These are phyloP conservation scores for Capreolus pygargus DNA, from an alignment of 2,113 vertebrate species.

Conservation along the genomic window DNA sequence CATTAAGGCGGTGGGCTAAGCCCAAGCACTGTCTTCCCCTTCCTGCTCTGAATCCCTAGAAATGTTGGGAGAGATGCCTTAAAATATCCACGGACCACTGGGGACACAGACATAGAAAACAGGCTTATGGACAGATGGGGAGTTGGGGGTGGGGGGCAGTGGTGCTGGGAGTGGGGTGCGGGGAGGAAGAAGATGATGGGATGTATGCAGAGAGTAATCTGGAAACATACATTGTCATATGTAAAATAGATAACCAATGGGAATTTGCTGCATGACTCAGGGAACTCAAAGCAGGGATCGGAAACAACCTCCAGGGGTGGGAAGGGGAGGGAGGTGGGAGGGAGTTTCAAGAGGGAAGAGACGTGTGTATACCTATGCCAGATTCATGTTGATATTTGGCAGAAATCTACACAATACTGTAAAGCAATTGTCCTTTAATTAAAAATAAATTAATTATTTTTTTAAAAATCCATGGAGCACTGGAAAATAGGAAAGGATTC, in stretches of 20 bases:
- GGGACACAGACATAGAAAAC: not conserved
- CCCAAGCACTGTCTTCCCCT: not conserved
- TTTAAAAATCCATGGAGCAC: not conserved
- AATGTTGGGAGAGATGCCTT: not conserved
- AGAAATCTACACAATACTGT: not conserved
- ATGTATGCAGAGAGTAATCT: not conserved
- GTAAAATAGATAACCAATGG: not conserved
- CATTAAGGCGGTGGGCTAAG: not conserved
- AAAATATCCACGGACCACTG: not conserved
- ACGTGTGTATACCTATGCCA: not conserved
- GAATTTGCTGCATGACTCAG: not conserved
- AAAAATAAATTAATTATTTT: not conserved
- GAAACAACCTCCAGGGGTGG: not conserved
- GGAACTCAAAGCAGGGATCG: not conserved
- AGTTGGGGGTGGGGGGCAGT: too few relatives aligned
- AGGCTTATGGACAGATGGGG: not conserved
- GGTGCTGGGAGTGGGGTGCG: not conserved
- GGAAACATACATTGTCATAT: not conserved
- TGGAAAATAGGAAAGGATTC: not conserved
- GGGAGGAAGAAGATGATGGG: not conserved
- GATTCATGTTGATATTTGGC: not conserved
- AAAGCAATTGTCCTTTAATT: not conserved
- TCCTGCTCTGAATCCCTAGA: not conserved
- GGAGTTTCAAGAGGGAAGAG: not conserved
- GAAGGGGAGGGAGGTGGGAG: not conserved